phyloP scores from a whole-genome alignment of 2,113 vertebrate genomes.

The Arvicanthis niloticus region DNA sequence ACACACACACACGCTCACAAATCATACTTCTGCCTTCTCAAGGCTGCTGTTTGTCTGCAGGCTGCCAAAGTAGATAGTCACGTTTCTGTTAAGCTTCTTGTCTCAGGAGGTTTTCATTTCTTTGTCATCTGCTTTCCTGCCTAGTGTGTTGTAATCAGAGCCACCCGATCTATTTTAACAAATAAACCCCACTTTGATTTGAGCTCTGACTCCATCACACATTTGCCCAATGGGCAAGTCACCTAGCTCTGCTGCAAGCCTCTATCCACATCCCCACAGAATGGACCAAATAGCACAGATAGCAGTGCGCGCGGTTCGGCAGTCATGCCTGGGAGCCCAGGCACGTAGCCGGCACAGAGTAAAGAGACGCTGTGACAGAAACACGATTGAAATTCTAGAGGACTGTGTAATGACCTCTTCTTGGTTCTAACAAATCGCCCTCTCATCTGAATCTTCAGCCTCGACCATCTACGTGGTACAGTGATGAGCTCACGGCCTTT shows the following conservation, averaged over 20 bases:
- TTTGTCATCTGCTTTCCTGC: background rate
- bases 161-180: background rate
- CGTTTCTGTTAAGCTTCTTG: background rate
- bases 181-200: background rate
- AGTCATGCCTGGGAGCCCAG: fast-evolving
- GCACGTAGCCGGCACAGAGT: fast-evolving
- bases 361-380: background rate
- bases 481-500: background rate
- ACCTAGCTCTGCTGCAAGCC: background rate
- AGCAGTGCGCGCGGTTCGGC: fast-evolving
- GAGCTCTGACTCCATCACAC: background rate
- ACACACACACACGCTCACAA: no score
- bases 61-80: background rate
- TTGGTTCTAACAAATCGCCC: background rate
- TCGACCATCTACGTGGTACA: constrained; percentile 40
- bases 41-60: background rate
- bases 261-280: background rate
- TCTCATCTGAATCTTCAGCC: constrained; percentile 30
- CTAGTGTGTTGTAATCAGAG: background rate
- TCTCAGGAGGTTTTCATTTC: background rate
- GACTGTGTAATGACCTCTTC: background rate
- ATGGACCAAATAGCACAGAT: background rate
- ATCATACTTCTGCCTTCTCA: background rate
- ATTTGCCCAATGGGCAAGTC: background rate
- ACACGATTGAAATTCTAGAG: background rate